Evolutionary conservation across 2,888 invertebrate species (phyloP), one percentile per base, ranked within the genome.

Genomic region (Pterobdella sp.): DNA sequence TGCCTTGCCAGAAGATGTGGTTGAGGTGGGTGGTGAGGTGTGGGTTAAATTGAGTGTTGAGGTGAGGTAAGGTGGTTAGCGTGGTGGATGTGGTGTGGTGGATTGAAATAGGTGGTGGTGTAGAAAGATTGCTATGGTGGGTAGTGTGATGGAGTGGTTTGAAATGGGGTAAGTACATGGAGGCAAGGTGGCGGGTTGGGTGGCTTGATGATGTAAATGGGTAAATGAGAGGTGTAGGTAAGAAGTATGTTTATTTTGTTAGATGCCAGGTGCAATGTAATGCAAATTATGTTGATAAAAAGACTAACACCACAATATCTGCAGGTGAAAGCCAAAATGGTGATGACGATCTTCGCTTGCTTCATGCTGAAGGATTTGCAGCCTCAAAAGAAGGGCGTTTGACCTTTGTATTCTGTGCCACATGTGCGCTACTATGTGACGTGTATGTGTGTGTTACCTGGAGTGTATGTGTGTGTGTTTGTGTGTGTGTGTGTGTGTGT

Each of bases 271-370:
- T n/a, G n/a, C n/a, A n/a, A n/a, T n/a, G n/a, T n/a, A n/a, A n/a
- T n/a, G n/a, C n/a, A n/a, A n/a, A n/a, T n/a, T n/a, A n/a, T n/a
- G n/a, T n/a, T n/a, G n/a, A n/a, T n/a, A n/a, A n/a, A n/a, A n/a
- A n/a, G n/a, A n/a, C n/a, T n/a, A n/a, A n/a, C n/a, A n/a, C n/a
- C n/a, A n/a, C n/a, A n/a, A n/a, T n/a, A n/a, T n/a, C n/a, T 94
- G 52, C 96, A 98, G 86, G 90, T 94, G 32, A 97, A 97, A 84
- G 92, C 91, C 74, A 98, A 96, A 86, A 94, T 98, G 95, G 92
- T 99, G 75, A 94, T 99, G 96, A 99, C 98, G 1, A 92, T 98
- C 78, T 99, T 98, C 86, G 97, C 98, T 36, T 97, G 97, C 84
- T 88, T 99, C 81, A 98, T 99, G 97, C 93, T 94, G 36, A 88